Evolutionary conservation across 2,113 vertebrate species (phyloP).

Genomic region (Dryoscopus gambensis): DNA sequence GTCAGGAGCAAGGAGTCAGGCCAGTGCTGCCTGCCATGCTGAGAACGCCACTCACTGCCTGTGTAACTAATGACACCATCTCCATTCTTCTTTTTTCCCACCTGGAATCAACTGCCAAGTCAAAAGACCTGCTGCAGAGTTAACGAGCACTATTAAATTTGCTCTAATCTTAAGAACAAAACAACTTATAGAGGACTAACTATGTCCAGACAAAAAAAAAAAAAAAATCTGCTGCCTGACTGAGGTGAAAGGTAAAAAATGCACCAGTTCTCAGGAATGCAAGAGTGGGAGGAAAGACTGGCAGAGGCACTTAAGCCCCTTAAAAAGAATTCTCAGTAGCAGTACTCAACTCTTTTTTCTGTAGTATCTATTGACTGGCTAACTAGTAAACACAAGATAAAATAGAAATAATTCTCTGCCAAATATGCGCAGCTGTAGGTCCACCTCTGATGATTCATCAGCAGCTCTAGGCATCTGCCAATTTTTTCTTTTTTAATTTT

Average conservation of each 20-base stretch:
- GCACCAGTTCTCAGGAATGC: not conserved
- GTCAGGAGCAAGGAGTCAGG: not conserved
- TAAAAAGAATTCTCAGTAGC: not conserved
- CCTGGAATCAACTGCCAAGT: not conserved
- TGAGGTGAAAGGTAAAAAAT: not conserved
- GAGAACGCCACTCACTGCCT: not conserved
- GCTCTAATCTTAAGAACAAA: not conserved
- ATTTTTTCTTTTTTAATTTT: conserved; percentile 34
- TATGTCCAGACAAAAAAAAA: not conserved
- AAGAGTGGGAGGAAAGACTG: not conserved
- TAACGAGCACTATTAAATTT: not conserved
- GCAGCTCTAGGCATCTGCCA: conserved; percentile 27
- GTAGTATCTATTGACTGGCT: not conserved
- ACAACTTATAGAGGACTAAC: not conserved
- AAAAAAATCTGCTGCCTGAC: not conserved
- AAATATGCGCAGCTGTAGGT: conserved; percentile 41
- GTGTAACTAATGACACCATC: not conserved
- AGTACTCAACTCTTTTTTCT: not conserved
- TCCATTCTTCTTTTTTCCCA: not conserved
- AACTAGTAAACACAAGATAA: conserved; percentile 30
- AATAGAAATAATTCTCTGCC: conserved; percentile 30
- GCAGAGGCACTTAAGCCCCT: not conserved
- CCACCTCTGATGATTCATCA: conserved; percentile 40
- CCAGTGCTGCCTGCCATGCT: not conserved
- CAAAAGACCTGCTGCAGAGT: not conserved